Evolutionary conservation across 2,113 vertebrate genomes (phyloP).

Genomic region (Ictidomys tridecemlineatus): DNA sequence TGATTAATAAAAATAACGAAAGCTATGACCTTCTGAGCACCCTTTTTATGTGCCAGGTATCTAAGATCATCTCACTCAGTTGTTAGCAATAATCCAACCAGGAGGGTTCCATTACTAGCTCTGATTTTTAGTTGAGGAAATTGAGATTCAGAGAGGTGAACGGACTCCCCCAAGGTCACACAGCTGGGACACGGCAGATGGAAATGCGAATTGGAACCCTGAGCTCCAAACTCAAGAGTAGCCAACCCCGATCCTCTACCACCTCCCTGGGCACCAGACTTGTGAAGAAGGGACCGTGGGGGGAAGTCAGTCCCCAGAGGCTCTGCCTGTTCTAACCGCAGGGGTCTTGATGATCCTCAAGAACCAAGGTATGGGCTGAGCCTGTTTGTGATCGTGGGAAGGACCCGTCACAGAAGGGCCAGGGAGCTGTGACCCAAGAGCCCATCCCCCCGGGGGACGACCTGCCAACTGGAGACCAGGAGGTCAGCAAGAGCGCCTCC

Average conservation of each 20-base stretch:
- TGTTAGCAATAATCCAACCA: neutral
- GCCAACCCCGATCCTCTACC: accelerated
- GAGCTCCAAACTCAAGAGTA: neutral
- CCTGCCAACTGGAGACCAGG: neutral
- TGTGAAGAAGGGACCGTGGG: neutral
- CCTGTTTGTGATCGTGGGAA: neutral
- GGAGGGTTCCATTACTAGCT: neutral
- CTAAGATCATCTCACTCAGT: neutral
- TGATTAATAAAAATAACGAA: neutral
- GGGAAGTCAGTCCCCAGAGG: no score
- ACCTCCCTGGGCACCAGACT: neutral
- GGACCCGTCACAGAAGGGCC: neutral
- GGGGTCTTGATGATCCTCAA: neutral
- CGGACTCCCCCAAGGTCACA: neutral
- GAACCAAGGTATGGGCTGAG: neutral
- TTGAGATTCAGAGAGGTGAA: neutral
- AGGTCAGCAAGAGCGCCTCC: neutral
- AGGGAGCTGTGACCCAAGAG: neutral
- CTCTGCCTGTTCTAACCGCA: neutral
- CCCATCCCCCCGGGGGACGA: neutral
- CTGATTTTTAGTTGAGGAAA: neutral
- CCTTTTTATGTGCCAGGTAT: neutral
- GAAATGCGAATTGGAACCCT: neutral
- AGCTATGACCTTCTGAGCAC: neutral
- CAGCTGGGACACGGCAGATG: neutral